These are phyloP conservation scores for Limnephilus auricula DNA, from an alignment of 2,888 invertebrate genomes.

Conservation along the genomic window DNA sequence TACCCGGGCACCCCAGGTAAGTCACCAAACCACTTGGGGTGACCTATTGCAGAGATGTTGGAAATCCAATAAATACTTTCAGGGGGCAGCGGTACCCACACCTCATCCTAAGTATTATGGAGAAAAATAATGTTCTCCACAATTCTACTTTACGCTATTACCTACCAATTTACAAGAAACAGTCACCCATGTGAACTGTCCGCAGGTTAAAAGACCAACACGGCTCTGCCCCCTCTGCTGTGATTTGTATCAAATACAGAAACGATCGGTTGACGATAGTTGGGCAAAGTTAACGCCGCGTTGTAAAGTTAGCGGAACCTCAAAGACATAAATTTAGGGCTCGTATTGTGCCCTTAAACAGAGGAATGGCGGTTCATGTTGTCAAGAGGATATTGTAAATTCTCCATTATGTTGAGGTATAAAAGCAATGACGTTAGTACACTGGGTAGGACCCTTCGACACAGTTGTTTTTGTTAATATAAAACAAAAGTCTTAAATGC, in stretches of 20 bases:
- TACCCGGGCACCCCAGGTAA: too few species aligned
- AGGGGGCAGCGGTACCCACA: too few species aligned
- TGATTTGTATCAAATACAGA: conserved; percentile 35
- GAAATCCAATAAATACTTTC: too few species aligned
- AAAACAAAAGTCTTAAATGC: background rate
- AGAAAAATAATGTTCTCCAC: too few species aligned
- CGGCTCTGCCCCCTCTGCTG: background rate
- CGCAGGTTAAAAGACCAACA: background rate
- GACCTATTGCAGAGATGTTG: too few species aligned
- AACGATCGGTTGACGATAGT: conserved; percentile 38
- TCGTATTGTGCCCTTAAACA: conserved; percentile 48
- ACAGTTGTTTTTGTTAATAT: background rate
- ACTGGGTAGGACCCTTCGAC: background rate
- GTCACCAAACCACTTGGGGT: too few species aligned
- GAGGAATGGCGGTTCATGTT: conserved; percentile 47
- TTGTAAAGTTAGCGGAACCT: conserved; percentile 31
- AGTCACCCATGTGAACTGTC: background rate
- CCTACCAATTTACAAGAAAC: background rate
- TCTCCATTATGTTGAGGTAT: conserved; percentile 35
- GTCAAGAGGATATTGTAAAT: conserved; percentile 52
- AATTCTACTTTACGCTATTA: too few species aligned
- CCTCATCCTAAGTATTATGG: too few species aligned
- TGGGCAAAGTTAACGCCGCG: background rate
- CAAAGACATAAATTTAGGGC: conserved; percentile 39
- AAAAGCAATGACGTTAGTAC: background rate